These are phyloP conservation scores for Anoplius nigerrimus DNA, from an alignment of 2,888 invertebrate genomes.

Conservation along the genomic window DNA sequence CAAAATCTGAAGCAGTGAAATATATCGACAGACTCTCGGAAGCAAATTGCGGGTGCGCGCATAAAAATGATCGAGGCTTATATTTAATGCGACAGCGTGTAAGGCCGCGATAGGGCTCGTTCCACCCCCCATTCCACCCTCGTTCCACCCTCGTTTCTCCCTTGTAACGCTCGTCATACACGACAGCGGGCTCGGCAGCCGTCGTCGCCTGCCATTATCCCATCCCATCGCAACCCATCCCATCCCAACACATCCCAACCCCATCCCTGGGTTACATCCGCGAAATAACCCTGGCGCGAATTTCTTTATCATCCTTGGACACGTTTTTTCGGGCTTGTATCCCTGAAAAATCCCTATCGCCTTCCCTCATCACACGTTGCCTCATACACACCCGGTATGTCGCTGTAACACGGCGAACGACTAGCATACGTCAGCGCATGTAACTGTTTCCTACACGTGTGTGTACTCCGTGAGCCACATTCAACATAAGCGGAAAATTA, in stretches of 20 bases:
- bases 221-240: slow-evolving; percentile 2
- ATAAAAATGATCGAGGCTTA: too few species aligned
- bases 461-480: too few species aligned
- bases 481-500: too few species aligned
- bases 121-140: background rate
- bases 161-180: background rate
- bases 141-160: background rate
- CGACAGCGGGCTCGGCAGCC: slow-evolving; percentile 4
- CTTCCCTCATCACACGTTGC: background rate
- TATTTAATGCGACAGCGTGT: too few species aligned
- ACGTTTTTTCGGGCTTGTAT: background rate
- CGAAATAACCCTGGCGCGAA: slow-evolving; percentile 19
- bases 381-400: background rate
- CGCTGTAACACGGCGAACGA: too few species aligned
- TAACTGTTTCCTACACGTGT: too few species aligned
- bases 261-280: slow-evolving; percentile 14
- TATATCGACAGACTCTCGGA: too few species aligned
- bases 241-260: too few species aligned
- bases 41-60: too few species aligned
- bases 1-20: too few species aligned
- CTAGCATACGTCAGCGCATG: too few species aligned
- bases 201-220: slow-evolving; percentile 38
- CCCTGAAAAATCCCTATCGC: background rate
- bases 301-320: slow-evolving; percentile 21
- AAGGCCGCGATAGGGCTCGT: background rate